Evolutionary conservation across 2,113 vertebrate species (phyloP), one percentile per base, ranked within the genome.

Genomic region (Uria lomvia): DNA sequence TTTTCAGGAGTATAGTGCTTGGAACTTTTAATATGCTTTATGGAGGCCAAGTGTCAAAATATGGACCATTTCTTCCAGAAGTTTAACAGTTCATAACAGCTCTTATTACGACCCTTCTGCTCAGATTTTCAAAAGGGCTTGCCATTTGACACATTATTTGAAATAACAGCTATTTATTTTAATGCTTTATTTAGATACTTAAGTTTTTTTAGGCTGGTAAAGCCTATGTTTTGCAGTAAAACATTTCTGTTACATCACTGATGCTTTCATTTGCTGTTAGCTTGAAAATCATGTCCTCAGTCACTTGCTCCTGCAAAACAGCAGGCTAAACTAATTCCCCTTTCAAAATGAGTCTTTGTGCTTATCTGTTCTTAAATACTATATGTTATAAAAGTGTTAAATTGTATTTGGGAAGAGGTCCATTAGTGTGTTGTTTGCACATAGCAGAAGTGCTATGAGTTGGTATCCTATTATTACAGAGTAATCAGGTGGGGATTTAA

Each of bases 401-500:
- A 96, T 90, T 90, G 89, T 92, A 16, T 97, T 96, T 94, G 95
- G 91, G 84, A 94, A 95, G 91, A 85, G 74, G 91, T 96, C 95
- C 95, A 96, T 96, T 97, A 97, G 95, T 82, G 86, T 3, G 7
- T 75, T 91, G 94, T 90, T 97, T 92, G 84, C 85, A 92, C 0
- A 0, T 59, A 75, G 47, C 92, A 92, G 70, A 97, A 94, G 95
- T 94, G 92, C 96, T 88, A 19, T 27, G 95, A 89, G 76, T 92
- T 95, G 83, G 89, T 94, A 68, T 91, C 80, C 84, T 95, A 95
- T 96, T 96, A 95, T 97, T 95, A 92, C 89, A 82, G 81, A 94
- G 94, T 93, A 94, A 94, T 96, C 95, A 97, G 94, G 76, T 96
- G 96, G 96, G 95, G 94, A 96, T 97, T 97, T 97, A 94, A 91